Conservation (phyloP, 2,888 invertebrate genomes). For the Tipula unca region DNA sequence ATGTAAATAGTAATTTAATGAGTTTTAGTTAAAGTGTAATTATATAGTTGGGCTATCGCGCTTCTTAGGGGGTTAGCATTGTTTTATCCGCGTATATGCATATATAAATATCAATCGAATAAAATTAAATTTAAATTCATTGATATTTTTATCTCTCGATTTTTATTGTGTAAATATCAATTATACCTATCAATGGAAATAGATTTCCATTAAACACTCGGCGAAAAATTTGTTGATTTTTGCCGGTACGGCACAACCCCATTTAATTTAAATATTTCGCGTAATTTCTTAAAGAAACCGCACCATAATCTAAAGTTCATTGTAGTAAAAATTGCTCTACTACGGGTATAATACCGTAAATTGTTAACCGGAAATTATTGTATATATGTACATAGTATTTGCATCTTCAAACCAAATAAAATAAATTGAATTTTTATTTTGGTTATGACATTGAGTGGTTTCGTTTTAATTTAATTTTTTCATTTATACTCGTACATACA, state of each 20-base stretch:
- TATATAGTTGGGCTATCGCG: background rate
- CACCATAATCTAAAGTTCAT: background rate
- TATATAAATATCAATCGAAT: background rate
- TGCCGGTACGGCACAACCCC: background rate
- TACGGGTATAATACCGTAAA: background rate
- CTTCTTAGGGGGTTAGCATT: background rate
- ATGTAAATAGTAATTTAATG: background rate
- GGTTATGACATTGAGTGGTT: background rate
- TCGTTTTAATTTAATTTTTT: background rate
- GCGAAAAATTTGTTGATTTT: background rate
- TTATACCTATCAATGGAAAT: conserved; percentile 14
- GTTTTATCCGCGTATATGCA: background rate
- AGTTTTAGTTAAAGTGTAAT: background rate
- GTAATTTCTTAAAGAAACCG: background rate
- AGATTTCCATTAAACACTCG: background rate
- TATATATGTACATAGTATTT: too few species aligned
- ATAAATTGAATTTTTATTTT: conserved; percentile 1
- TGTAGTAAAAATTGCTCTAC: background rate
- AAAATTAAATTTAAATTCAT: conserved; percentile 16
- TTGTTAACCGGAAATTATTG: background rate
- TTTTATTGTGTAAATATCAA: conserved; percentile 15
- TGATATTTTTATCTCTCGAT: background rate
- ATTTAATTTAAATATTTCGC: background rate
- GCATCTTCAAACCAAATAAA: background rate
- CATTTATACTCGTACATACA: background rate